Conservation (phyloP, 2,888 invertebrate species). For the Euspilapteryx auroguttella region DNA sequence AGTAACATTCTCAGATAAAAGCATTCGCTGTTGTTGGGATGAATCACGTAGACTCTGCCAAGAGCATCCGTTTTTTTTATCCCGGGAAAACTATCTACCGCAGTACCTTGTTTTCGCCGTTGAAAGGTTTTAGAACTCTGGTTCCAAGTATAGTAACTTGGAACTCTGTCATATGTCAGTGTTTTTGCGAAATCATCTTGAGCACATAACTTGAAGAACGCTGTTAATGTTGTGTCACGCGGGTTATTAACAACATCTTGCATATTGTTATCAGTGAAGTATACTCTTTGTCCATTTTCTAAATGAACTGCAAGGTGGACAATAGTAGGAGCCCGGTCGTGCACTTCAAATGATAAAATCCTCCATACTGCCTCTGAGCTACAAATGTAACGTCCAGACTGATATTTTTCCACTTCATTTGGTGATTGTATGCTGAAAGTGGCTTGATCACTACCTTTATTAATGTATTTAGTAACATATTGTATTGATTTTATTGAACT, state of each 20-base stretch:
- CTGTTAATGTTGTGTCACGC: constrained; percentile 10
- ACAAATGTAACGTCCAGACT: constrained; percentile 10
- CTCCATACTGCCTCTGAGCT: constrained; percentile 9
- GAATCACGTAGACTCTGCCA: constrained; percentile 10
- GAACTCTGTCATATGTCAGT: constrained; percentile 8
- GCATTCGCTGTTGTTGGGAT: constrained; percentile 11
- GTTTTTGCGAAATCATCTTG: constrained; percentile 11
- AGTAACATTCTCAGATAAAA: constrained; percentile 12
- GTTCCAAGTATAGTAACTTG: constrained; percentile 4
- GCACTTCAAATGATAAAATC: constrained; percentile 9
- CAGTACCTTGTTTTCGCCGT: constrained; percentile 10
- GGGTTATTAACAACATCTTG: constrained; percentile 10
- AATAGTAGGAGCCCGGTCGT: constrained; percentile 7
- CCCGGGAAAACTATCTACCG: constrained; percentile 10
- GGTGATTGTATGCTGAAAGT: constrained; percentile 9
- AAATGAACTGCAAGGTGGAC: constrained; percentile 6
- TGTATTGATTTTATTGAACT: not conserved
- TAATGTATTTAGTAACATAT: not conserved
- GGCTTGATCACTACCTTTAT: not conserved
- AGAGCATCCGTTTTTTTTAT: constrained; percentile 11
- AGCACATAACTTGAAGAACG: constrained; percentile 9
- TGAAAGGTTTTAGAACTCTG: constrained; percentile 8
- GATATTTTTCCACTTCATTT: constrained; percentile 10
- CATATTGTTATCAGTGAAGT: constrained; percentile 8
- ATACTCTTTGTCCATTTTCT: constrained; percentile 6